Evolutionary conservation across 2,888 invertebrate species (phyloP).

Genomic region (Cantharis rustica): DNA sequence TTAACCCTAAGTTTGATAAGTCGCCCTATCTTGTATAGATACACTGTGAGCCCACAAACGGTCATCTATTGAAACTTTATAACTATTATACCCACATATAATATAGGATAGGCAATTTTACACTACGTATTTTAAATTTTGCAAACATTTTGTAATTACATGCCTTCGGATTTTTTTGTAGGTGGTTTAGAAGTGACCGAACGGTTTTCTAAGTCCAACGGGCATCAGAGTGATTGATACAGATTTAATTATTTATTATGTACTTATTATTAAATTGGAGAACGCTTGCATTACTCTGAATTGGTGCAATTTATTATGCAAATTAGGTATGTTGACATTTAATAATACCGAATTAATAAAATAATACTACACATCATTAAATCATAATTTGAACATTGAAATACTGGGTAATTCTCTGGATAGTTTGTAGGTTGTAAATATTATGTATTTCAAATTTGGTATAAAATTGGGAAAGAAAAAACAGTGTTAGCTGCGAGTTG

Average conservation of each 20-base stretch:
- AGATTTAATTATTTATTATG: too few relatives aligned
- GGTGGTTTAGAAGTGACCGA: too few relatives aligned
- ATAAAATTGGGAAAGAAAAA: neutral
- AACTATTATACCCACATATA: neutral
- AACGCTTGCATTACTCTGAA: neutral
- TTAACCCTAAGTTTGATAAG: neutral
- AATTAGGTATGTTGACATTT: neutral
- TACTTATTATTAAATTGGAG: too few relatives aligned
- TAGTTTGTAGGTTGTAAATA: too few relatives aligned
- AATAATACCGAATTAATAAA: neutral
- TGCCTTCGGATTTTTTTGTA: too few relatives aligned
- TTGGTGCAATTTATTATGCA: neutral
- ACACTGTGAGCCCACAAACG: neutral
- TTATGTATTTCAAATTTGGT: neutral
- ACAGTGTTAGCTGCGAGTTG: neutral
- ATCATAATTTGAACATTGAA: neutral
- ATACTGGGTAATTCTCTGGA: neutral
- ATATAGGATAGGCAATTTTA: too few relatives aligned
- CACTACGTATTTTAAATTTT: too few relatives aligned
- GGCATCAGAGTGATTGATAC: too few relatives aligned
- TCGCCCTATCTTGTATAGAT: neutral
- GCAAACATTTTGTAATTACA: too few relatives aligned
- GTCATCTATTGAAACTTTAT: neutral
- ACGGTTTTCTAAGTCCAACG: too few relatives aligned
- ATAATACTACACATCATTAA: neutral